A percentile compares a stretch with the other conserved stretches of the same genome.
Conservation (phyloP, 2,113 vertebrate genomes). For the Toxotes jaculatrix region DNA sequence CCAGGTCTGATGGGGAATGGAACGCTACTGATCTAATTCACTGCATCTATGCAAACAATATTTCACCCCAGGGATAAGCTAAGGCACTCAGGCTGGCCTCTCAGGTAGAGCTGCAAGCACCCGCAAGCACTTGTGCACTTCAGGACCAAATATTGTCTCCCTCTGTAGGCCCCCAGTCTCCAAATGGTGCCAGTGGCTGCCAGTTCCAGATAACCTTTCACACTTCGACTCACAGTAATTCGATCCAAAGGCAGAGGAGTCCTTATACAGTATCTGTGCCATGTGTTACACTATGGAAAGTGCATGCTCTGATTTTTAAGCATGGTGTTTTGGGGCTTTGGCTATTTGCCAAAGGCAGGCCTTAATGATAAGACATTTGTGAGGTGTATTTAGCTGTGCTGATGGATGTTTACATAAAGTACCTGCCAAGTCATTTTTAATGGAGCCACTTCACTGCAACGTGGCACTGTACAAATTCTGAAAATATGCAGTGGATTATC, state of each 20-base stretch:
- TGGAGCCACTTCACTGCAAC: constrained; percentile 9
- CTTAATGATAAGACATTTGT: constrained; percentile 43
- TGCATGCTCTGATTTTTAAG: constrained; percentile 39
- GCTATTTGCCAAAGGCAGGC: constrained; percentile 28
- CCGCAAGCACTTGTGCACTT: constrained; percentile 8
- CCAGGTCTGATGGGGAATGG: constrained; percentile 52
- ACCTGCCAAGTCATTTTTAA: constrained; percentile 9
- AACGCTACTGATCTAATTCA: constrained; percentile 41
- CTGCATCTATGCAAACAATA: constrained; percentile 44
- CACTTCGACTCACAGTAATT: constrained; percentile 52
- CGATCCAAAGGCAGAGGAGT: constrained; percentile 39
- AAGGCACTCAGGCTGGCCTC: background rate
- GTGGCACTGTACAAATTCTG: background rate
- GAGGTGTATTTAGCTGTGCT: constrained; percentile 35
- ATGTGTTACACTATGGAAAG: constrained; percentile 36
- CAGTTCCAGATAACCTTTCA: constrained; percentile 45
- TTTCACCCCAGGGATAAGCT: constrained; percentile 8
- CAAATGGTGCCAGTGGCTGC: constrained; percentile 66
- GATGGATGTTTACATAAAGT: constrained; percentile 41
- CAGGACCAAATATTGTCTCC: constrained; percentile 32
- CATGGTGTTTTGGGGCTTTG: background rate
- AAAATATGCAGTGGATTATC: constrained; percentile 34
- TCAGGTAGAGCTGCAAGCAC: constrained; percentile 40
- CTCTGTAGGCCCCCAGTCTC: constrained; percentile 31
- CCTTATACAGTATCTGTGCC: constrained; percentile 40